Evolutionary conservation across 2,888 invertebrate genomes (phyloP), one percentile per base, ranked within the genome.

Genomic region (Anthoptus insignis): DNA sequence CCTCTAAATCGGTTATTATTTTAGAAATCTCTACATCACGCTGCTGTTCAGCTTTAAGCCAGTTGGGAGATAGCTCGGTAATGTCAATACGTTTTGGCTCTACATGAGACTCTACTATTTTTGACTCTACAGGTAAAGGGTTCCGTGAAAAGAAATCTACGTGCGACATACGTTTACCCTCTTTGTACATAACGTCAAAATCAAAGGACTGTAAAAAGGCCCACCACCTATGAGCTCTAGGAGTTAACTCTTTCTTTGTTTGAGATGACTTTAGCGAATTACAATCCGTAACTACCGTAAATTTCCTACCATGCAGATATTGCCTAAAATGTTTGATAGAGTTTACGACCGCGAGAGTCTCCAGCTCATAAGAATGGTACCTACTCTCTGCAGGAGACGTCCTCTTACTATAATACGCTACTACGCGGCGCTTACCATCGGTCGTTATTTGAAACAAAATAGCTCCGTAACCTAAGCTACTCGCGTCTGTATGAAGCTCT

Each of bases 401-500:
- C 0, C 47, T 13, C 47, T 22, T 47, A n/a, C 47, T 47, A 11
- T 54, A 69, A 6, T 47, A 47, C 2, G 47, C 47, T 6, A 47
- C 22, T n/a, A n/a, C 11, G 4, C n/a, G 22, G 1, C 3, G 5
- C n/a, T 45, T 45, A 21, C 21, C 45, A 7, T 21, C 45, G 1
- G 8, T 45, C 21, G 8, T 45, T 11, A 21, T 13, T 45, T 45
- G 45, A 7, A 45, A 1, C 11, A 45, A 11, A 11, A 45, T 21
- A 0, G 45, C 45, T 5, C 45, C 45, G 21, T 45, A 45, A 9
- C 45, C 45, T 21, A 45, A 11, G 7, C 21, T 21, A 21, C 45
- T 45, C 1, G 45, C 45, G 11, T 45, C 45, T 0, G 45, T 45
- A 8, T 45, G 45, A 1, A 45, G 4, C 5, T 45, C 45, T 7